Evolutionary conservation across 2,888 invertebrate species (phyloP).

Genomic region (Drosophila anceps): DNA sequence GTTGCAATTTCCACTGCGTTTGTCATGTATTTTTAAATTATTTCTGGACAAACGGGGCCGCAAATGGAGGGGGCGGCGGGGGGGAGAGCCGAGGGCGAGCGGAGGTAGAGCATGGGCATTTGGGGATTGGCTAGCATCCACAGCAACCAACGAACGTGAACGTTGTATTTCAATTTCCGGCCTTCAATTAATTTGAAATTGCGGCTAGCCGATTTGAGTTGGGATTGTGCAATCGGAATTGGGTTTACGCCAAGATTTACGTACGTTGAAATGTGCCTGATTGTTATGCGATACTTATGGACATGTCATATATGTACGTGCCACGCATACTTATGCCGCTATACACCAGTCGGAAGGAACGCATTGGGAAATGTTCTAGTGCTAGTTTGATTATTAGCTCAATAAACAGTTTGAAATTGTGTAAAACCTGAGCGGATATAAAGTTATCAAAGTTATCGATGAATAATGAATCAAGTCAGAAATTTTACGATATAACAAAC

Average conservation of each 20-base stretch:
- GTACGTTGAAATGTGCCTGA: slow-evolving; percentile 17
- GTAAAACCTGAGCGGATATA: not conserved
- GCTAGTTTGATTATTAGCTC: slow-evolving; percentile 1
- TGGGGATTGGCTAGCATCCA: not conserved
- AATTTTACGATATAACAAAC: too few relatives aligned
- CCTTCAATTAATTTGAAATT: slow-evolving; percentile 73
- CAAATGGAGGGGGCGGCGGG: too few relatives aligned
- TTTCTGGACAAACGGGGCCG: not conserved
- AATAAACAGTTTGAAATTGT: not conserved
- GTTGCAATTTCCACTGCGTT: slow-evolving; percentile 21
- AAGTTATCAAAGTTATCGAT: not conserved
- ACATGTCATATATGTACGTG: slow-evolving; percentile 8
- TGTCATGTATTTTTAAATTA: slow-evolving; percentile 38
- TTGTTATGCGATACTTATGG: slow-evolving; percentile 21
- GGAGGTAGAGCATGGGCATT: not conserved
- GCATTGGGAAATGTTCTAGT: not conserved
- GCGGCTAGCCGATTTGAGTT: slow-evolving; percentile 63
- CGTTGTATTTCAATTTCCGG: slow-evolving; percentile 76
- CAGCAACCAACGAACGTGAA: slow-evolving; percentile 21
- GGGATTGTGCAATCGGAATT: slow-evolving; percentile 49
- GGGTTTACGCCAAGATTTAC: slow-evolving; percentile 50
- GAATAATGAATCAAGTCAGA: not conserved
- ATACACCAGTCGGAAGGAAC: not conserved
- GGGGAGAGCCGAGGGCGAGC: too few relatives aligned
- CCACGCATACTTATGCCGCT: not conserved